These are phyloP conservation scores for Prunella strophiata DNA, from an alignment of 2,797 vertebrate species.

Conservation along the genomic window DNA sequence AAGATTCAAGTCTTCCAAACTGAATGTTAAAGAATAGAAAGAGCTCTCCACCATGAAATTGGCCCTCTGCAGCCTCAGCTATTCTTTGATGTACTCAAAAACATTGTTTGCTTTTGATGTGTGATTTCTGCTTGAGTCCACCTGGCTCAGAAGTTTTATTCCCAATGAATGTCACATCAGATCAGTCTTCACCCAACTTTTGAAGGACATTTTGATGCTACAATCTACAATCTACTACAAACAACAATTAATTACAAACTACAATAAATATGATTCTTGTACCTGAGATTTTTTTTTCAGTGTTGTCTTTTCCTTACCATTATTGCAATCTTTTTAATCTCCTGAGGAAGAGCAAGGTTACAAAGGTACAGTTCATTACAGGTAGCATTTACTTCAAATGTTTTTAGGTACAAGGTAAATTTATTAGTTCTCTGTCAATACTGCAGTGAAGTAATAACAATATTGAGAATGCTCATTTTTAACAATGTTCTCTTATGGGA, in stretches of 20 bases:
- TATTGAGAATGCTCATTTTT: neutral
- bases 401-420: accelerated
- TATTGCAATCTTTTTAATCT: neutral
- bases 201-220: neutral
- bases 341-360: neutral
- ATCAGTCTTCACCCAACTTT: neutral
- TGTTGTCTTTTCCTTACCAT: neutral
- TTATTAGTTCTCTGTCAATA: neutral
- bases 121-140: slow-evolving; percentile 1
- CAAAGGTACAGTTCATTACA: neutral
- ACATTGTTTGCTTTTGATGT: neutral
- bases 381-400: neutral
- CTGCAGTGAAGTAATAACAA: neutral
- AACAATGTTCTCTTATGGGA: neutral
- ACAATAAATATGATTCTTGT: neutral
- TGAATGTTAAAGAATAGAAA: neutral
- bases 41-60: neutral
- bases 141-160: neutral
- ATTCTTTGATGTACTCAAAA: neutral
- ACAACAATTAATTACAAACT: too few species aligned
- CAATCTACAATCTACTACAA: neutral
- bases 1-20: neutral
- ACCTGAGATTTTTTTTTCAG: neutral
- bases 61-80: neutral
- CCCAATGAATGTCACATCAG: neutral